Conservation (phyloP, 2,113 vertebrate genomes). For the Isichthys henryi region DNA sequence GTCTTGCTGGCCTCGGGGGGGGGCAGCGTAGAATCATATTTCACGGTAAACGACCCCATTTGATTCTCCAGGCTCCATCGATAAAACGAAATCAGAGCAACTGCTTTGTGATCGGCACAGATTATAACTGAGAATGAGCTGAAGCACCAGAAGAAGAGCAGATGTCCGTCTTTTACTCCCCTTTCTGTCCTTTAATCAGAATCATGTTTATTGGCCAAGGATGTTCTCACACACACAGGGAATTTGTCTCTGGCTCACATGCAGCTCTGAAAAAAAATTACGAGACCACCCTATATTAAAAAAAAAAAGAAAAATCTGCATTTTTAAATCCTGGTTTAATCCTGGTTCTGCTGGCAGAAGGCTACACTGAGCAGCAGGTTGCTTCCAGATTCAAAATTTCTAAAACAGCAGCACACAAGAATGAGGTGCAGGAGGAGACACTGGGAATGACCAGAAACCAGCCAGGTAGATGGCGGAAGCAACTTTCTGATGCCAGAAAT, state of each 20-base stretch:
- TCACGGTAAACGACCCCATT: background rate
- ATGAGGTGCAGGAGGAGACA: no score
- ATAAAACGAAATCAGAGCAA: constrained; percentile 11
- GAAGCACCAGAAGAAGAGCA: constrained; percentile 19
- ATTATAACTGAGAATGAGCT: constrained; percentile 32
- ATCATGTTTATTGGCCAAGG: background rate
- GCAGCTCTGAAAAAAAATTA: no score
- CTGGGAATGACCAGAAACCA: no score
- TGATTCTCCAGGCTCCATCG: constrained; percentile 6
- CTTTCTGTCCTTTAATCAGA: constrained; percentile 34
- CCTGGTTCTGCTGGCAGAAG: no score
- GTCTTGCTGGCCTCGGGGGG: background rate
- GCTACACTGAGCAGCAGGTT: no score
- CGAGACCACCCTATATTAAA: no score
- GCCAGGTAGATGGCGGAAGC: no score
- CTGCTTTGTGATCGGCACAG: constrained; percentile 10
- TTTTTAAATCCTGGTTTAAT: no score
- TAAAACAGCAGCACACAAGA: no score
- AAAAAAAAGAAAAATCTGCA: no score
- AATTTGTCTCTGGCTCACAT: background rate
- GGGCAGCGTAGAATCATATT: background rate
- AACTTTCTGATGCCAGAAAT: no score
- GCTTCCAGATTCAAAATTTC: no score
- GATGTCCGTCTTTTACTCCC: constrained; percentile 16
- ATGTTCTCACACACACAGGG: background rate